A percentile compares a stretch with the other conserved stretches of the same genome.
These are phyloP conservation scores for Mastomys natalensis DNA, from an alignment of 2,113 vertebrate species.

Conservation along the genomic window DNA sequence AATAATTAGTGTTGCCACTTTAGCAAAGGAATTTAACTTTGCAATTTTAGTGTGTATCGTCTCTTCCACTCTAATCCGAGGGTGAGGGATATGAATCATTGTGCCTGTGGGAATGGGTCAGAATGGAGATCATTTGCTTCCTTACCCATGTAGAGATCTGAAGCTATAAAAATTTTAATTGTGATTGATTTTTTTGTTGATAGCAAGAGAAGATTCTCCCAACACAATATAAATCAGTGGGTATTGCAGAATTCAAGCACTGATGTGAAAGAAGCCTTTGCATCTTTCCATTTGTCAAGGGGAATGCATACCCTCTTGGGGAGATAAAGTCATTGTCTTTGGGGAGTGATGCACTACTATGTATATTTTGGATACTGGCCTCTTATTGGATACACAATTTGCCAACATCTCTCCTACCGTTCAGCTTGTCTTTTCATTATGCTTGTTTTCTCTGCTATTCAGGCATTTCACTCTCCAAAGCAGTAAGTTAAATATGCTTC, in stretches of 20 bases:
- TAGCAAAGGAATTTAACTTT: constrained; percentile 38
- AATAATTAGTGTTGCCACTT: constrained; percentile 61
- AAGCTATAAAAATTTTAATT: constrained; percentile 43
- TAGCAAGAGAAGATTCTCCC: neutral
- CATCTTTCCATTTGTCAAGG: neutral
- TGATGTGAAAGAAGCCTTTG: neutral
- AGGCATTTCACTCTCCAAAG: constrained; percentile 73
- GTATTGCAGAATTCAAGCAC: neutral
- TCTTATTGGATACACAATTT: neutral
- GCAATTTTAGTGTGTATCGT: constrained; percentile 46
- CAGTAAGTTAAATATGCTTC: constrained; percentile 71
- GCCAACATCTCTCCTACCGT: neutral
- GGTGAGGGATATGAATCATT: neutral
- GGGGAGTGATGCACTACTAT: neutral
- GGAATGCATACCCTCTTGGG: neutral
- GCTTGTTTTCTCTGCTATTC: neutral
- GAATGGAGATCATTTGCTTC: constrained; percentile 2
- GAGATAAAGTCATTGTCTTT: neutral
- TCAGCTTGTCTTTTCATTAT: neutral
- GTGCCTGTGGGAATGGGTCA: constrained; percentile 34
- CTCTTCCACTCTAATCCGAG: constrained; percentile 48
- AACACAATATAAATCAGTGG: neutral
- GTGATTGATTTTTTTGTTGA: too few species aligned
- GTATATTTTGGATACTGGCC: neutral
- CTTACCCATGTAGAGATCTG: constrained; percentile 40